Base-by-base conservation (phyloP, 1,140 invertebrate genomes). In the Helicoverpa armigera region DNA sequence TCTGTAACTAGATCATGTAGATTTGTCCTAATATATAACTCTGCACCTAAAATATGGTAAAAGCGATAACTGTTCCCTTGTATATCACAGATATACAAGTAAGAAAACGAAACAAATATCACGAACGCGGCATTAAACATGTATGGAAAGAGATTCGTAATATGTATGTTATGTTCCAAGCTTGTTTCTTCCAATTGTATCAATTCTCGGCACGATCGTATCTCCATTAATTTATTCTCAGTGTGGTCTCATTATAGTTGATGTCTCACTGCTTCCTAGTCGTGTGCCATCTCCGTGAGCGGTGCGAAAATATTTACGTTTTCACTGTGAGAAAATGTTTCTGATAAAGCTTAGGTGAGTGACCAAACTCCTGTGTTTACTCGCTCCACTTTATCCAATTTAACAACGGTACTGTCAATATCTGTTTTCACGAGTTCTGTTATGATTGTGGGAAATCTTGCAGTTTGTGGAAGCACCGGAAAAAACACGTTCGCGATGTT, bases 121-220 rank as follows among this genome's bases (percentile, higher is more conserved):
- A 54, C 14, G 58, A 60, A 23, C 58, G 23, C 29, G 18, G 11
- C 23, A 60, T 60, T 13, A 18, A 60, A 60, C 29, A 18, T 16
- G 35, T 67, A 18, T 48, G 35, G n/a, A n/a, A 43, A 65, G 18
- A 48, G 35, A 67, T 67, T 43, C 14, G 13, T 67, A 67, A n/a
- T 54, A 69, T 51, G n/a, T 29, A 51, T 70, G 53, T 70, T 16
- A 56, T 58, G 23, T 23, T 48, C 13, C 31, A 48, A 48, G 56
- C 12, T 65, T 77, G 48, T 53, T 77, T 77, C 74, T 77, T 77
- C 29, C 74, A 77, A 77, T 77, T 77, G 74, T 77, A 77, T 77
- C 74, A 77, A 77, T 77, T 77, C 61, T 63, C 74, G 58, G 61
- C 61, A 77, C 60, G 74, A 77, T 63, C 61, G 61, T 77, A 65